Conservation (phyloP, 1,140 invertebrate species). For the Dendroctonus valens region DNA sequence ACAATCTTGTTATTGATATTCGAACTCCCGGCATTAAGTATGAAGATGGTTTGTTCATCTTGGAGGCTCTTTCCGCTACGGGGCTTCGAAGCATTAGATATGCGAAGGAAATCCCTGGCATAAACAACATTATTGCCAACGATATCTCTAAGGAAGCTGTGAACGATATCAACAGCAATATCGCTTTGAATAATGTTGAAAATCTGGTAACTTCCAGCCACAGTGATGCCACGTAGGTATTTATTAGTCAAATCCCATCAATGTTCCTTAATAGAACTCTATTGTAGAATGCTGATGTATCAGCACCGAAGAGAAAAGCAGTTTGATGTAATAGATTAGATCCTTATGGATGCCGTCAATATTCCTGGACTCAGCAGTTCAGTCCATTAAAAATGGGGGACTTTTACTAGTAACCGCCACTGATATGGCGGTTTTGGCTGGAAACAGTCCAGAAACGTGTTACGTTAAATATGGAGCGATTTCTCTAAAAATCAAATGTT, state of each 20-base stretch:
- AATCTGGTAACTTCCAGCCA: conserved; percentile 71
- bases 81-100: conserved; percentile 95
- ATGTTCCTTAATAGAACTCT: conserved; percentile 17
- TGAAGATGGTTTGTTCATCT: conserved; percentile 66
- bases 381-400: conserved; percentile 74
- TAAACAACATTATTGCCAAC: conserved; percentile 88
- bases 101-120: conserved; percentile 85
- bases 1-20: too few relatives aligned
- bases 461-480: conserved; percentile 90
- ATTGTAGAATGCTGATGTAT: conserved; percentile 81
- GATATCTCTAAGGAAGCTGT: conserved; percentile 89
- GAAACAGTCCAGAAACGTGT: conserved; percentile 93
- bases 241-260: conserved; percentile 8
- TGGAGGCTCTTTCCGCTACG: conserved; percentile 94
- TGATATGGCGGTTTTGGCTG: conserved; percentile 96
- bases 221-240: conserved; percentile 75
- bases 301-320: conserved; percentile 65
- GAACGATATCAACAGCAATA: conserved; percentile 80
- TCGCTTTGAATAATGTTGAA: conserved; percentile 74
- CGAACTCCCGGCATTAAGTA: conserved; percentile 35
- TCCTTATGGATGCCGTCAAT: conserved; percentile 93
- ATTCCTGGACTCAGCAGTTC: conserved; percentile 92
- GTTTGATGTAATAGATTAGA: conserved; percentile 95
- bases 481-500: conserved; percentile 81
- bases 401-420: conserved; percentile 94